Base-by-base conservation (phyloP, 2,888 invertebrate genomes). In the Andrena marginata region DNA sequence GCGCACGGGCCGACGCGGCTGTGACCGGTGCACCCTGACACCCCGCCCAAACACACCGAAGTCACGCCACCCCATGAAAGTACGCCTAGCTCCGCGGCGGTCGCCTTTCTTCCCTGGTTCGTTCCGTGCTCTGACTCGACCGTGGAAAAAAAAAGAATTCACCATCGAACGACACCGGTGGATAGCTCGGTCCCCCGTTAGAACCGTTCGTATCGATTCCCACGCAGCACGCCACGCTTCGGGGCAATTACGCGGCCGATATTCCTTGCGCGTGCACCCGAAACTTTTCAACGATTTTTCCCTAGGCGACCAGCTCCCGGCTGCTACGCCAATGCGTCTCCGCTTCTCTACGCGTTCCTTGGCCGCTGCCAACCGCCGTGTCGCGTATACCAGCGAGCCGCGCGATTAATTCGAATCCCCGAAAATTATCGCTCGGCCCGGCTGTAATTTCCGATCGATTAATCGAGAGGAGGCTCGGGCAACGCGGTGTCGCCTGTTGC, bases 401-500 rank as follows among this genome's bases (percentile, higher is more conserved):
- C 77, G 71, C 75, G 79, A 80, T 84, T 65, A 62, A 85, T 77
- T 79, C 77, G 69, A 65, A 73, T 84, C 68, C 56, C 65, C 10
- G 69, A 10, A 48, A 71, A 49, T 74, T 80, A 72, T 80, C 65
- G 62, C 74, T 64, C 31, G 23, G 80, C 70, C 79, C 49, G 68
- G 48, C 74, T 59, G 59, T 84, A 89, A 89, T 89, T 89, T 85
- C 82, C 87, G 89, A 91, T 90, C 92, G 91, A 92, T 92, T 91
- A 91, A 92, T 91, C 91, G 90, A 88, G 89, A 87, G 89, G 90
- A 91, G 91, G 92, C 90, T 92, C 90, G 90, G 90, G 89, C 90
- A 91, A 87, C 88, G 87, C 89, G 90, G 91, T 90, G 91, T 91
- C 92, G 92, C 92, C 92, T 92, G 92, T 92, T 92, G 92, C 92